phyloP scores from a whole-genome alignment of 1,140 invertebrate species.

The Campoletis sonorensis region DNA sequence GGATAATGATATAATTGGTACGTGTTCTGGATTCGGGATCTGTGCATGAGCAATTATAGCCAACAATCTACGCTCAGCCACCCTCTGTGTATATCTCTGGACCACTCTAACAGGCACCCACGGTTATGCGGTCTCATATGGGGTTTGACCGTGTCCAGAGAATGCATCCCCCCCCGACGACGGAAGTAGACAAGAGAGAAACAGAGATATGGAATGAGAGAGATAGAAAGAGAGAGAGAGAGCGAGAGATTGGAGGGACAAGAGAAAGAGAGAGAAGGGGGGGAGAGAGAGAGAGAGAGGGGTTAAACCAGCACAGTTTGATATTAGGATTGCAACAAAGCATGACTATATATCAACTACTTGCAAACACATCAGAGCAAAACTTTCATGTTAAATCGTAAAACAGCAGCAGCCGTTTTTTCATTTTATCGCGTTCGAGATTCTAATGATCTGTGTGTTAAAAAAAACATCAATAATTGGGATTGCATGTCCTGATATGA shows the following conservation, averaged over 20 bases:
- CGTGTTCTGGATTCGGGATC: slow-evolving; percentile 11
- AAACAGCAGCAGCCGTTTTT: not conserved
- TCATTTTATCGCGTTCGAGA: not conserved
- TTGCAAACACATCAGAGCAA: not conserved
- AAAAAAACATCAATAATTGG: slow-evolving; percentile 11
- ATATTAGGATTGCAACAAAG: not conserved
- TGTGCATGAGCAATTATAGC: slow-evolving; percentile 22
- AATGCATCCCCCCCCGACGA: not conserved
- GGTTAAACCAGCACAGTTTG: not conserved
- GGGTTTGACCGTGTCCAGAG: slow-evolving; percentile 4
- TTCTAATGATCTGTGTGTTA: not conserved
- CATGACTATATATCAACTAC: not conserved
- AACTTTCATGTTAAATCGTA: not conserved
- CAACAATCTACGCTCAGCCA: not conserved
- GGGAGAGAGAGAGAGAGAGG: not conserved
- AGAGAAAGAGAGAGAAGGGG: not conserved
- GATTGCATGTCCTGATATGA: not conserved
- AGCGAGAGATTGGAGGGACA: not conserved
- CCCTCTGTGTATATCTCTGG: not conserved
- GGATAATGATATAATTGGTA: slow-evolving; percentile 20
- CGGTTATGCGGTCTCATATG: slow-evolving; percentile 11
- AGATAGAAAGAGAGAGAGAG: not conserved
- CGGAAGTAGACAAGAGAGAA: not conserved
- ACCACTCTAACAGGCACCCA: not conserved
- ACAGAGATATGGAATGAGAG: not conserved